Evolutionary conservation across 2,113 vertebrate genomes (phyloP), one percentile per base, ranked within the genome.

Genomic region (Rhagologus leucostigma): DNA sequence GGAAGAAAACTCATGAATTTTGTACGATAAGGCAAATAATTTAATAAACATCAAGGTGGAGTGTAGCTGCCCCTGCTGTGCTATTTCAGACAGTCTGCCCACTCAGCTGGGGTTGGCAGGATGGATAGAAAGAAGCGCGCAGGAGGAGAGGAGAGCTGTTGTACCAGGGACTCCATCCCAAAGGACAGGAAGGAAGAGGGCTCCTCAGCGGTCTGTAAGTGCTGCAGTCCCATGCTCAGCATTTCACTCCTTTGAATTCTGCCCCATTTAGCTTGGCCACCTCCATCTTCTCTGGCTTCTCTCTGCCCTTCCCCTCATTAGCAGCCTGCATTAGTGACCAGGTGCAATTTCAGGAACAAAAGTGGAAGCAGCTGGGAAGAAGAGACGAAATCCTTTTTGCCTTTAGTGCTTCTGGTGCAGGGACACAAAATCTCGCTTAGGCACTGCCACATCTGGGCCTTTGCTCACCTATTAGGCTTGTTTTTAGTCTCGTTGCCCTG

Each of bases 1-100:
- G 39, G 39, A 80, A 42, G 30, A 64, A 90, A 68, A 7, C 26
- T 6, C 44, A 50, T 5, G 0, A 7, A 2, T 91, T 84, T 87
- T 70, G 10, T 46, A 16, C 4, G 2, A 56, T 33, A 42, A 77
- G 32, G 37, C 30, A 57, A 77, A 65, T 53, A 37, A 24, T 49
- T 69, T 56, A 53, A 62, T 44, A 41, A 73, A 30, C 1, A 2
- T 13, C 41, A 44, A 13, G 15, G 1, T 30, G 44, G 27, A 62
- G 33, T 1, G 0, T 13, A 73, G 30, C 64, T 87, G 65, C 32
- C 37, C n/a, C 33, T 57, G 41, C 1, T 0, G 10, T 2, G 2
- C 33, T 50, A 0, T 50, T 64, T 68, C 57, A n/a, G 30, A 27
- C 5, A 1, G 11, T 37, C n/a, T 32, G 13, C 37, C 37, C 24